Base-by-base conservation (phyloP, 1,140 invertebrate species). In the Pemphigus obesinymphae region DNA sequence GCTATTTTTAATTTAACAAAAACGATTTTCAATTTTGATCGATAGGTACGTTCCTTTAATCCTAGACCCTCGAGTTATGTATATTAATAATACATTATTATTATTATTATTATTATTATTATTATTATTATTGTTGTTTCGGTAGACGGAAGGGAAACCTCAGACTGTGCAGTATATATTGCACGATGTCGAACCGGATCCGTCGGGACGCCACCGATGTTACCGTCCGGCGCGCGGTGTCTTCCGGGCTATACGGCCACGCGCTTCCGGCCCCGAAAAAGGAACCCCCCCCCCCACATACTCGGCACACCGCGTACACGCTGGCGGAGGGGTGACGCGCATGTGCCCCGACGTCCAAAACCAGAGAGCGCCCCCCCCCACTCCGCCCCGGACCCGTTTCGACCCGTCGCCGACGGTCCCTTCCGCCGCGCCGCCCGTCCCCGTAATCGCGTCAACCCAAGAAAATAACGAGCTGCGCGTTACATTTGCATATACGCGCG, bases 361-460 rank as follows among this genome's bases (percentile, higher is more conserved):
- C 40, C 13, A 26, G 43, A 26, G 29, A 72, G 34, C 72, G n/a
- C n/a, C n/a, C n/a, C n/a, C n/a, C n/a, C 72, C 72, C 53, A 23
- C 72, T 37, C 34, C 23, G 11, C 53, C 26, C n/a, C 23, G 26
- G 26, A 58, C 23, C 53, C 53, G n/a, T 58, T 58, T 58, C 53
- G 53, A 10, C n/a, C n/a, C n/a, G n/a, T n/a, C n/a, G n/a, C n/a
- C n/a, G n/a, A n/a, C n/a, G n/a, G n/a, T n/a, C n/a, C 53, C 53
- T 23, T 48, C 23, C 68, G 43, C 29, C 40, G 13, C 26, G 13
- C 40, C 23, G n/a, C 55, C 76, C 55, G 76, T 20, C 76, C n/a
- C n/a, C 76, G 53, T 63, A 80, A 80, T 80, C 76, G 76, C 76
- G 76, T 80, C 76, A 61, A 80, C 76, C 76, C 76, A 80, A 80